These are phyloP conservation scores for Bembecia ichneumoniformis DNA, from an alignment of 2,888 invertebrate species.

Conservation along the genomic window DNA sequence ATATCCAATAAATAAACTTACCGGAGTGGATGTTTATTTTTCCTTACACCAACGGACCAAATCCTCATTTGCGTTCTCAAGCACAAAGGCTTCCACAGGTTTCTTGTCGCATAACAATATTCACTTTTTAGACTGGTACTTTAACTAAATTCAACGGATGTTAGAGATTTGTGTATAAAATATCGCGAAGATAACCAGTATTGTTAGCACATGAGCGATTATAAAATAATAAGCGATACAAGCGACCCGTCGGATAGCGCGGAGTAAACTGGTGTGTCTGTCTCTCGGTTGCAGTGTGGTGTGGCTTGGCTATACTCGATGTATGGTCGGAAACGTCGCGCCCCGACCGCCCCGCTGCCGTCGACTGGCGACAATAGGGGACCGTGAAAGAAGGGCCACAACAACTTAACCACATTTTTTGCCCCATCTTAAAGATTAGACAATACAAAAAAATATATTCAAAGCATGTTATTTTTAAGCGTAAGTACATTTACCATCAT, in stretches of 20 bases:
- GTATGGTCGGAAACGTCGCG: constrained; percentile 8
- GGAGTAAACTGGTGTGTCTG: constrained; percentile 38
- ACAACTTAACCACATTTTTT: constrained; percentile 55
- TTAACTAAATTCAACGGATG: background rate
- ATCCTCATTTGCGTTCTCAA: constrained; percentile 40
- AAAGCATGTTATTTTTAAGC: too few relatives aligned
- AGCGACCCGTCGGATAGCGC: constrained; percentile 38
- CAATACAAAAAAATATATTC: background rate
- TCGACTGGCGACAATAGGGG: constrained; percentile 23
- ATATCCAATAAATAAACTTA: constrained; percentile 42
- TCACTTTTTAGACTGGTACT: too few relatives aligned
- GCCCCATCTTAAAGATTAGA: constrained; percentile 53
- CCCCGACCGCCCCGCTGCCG: constrained; percentile 1
- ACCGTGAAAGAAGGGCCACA: constrained; percentile 56
- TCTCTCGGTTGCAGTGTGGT: background rate
- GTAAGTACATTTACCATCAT: too few relatives aligned
- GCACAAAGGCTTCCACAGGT: background rate
- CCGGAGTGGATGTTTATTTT: constrained; percentile 62
- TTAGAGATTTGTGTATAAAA: background rate
- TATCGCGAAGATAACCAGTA: background rate
- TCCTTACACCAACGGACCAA: constrained; percentile 43
- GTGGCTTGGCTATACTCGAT: background rate
- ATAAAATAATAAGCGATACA: constrained; percentile 22
- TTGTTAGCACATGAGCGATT: constrained; percentile 1
- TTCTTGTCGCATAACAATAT: background rate